phyloP scores from a whole-genome alignment of 2,888 invertebrate species.

The Pheosia gnoma region DNA sequence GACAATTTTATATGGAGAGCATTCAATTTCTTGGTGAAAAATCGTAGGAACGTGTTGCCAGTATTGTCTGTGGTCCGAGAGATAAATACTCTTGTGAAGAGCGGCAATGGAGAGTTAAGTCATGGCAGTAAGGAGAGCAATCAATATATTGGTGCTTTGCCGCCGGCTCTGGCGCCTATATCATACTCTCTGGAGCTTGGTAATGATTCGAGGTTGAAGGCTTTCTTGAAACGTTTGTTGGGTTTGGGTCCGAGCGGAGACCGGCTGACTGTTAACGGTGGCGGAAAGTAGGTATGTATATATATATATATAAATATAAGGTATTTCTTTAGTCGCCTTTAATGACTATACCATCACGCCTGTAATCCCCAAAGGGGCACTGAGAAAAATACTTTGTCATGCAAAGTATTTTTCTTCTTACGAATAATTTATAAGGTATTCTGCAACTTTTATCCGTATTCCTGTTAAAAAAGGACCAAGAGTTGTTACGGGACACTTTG shows the following conservation, averaged over 20 bases:
- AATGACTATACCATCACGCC: no score
- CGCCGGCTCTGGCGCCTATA: constrained; percentile 41
- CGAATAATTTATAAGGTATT: no score
- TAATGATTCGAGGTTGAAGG: constrained; percentile 45
- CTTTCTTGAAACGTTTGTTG: constrained; percentile 59
- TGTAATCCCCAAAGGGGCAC: no score
- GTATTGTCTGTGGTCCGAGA: constrained; percentile 65
- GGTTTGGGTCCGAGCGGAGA: constrained; percentile 57
- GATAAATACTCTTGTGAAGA: constrained; percentile 65
- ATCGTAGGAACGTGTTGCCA: constrained; percentile 56
- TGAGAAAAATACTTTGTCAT: no score
- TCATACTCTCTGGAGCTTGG: constrained; percentile 61
- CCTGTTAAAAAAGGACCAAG: no score
- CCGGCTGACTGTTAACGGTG: constrained; percentile 45
- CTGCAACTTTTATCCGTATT: no score
- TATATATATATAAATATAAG: no score
- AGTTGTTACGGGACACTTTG: no score
- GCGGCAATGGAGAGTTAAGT: constrained; percentile 59
- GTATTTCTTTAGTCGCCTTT: no score
- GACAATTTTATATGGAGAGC: constrained; percentile 58
- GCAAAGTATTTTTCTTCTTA: no score
- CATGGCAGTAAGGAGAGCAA: constrained; percentile 61
- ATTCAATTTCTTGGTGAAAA: constrained; percentile 56
- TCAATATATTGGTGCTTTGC: constrained; percentile 58
- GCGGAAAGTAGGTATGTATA: background rate